Percentiles rank a stretch among this genome's conserved stretches.
phyloP scores from a whole-genome alignment of 2,797 vertebrate species.

The Oryzias dopingdopingensis region DNA sequence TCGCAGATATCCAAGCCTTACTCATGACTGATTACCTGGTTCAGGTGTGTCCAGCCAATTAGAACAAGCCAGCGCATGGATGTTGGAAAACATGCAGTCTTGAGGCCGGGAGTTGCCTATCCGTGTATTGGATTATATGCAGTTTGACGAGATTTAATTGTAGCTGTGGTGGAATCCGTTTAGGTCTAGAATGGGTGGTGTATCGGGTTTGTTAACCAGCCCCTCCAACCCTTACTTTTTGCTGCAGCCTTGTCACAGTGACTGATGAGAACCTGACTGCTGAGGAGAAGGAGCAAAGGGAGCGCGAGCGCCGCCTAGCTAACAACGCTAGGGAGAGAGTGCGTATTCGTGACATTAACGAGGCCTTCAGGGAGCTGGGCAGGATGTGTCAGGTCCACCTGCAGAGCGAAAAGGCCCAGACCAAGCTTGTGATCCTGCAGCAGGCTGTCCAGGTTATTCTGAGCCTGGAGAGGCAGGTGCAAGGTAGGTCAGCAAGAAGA shows the following conservation, averaged over 20 bases:
- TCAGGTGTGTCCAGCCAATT: no score
- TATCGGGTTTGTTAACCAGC: conserved; percentile 71
- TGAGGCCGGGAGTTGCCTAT: no score
- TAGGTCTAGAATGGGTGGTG: conserved; percentile 53
- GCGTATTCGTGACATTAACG: conserved; percentile 98
- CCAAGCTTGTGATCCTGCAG: conserved; percentile 98
- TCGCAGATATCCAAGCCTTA: no score
- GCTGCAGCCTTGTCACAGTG: conserved; percentile 71
- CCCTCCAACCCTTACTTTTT: conserved; percentile 56
- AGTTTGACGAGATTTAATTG: conserved; percentile 7
- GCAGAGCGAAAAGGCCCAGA: conserved; percentile 99
- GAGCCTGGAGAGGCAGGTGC: conserved; percentile 99
- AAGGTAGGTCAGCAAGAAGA: conserved; percentile 88
- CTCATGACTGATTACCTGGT: no score
- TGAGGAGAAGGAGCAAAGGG: conserved; percentile 98
- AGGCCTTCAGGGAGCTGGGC: conserved; percentile 99
- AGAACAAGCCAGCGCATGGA: no score
- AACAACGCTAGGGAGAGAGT: conserved; percentile 98
- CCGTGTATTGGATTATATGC: no score
- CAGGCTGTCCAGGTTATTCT: conserved; percentile 99
- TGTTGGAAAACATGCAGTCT: no score
- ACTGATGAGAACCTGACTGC: conserved; percentile 92
- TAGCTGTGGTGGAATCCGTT: conserved; percentile 5
- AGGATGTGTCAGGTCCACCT: conserved; percentile 98
- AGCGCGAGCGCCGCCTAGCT: conserved; percentile 94